Evolutionary conservation across 2,113 vertebrate species (phyloP).

Genomic region (Copsychus sechellarum): DNA sequence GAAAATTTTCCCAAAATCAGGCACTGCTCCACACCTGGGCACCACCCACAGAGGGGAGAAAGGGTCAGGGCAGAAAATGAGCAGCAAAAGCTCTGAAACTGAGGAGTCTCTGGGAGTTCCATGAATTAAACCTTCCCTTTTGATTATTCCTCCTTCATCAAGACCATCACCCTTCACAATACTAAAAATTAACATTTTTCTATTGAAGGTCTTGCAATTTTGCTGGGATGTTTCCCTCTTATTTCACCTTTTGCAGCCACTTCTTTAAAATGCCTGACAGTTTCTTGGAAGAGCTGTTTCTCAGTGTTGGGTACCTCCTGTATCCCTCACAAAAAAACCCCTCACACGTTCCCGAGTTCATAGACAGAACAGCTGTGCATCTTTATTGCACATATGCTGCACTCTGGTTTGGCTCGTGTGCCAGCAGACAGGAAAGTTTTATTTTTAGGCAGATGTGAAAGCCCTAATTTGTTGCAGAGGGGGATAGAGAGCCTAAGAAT

Average conservation of each 20-base stretch:
- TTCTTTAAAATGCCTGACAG: background rate
- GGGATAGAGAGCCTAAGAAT: slow-evolving; percentile 53
- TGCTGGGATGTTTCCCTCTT: background rate
- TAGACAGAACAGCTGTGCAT: slow-evolving; percentile 67
- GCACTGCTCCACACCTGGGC: background rate
- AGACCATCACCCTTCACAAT: background rate
- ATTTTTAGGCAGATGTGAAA: slow-evolving; percentile 73
- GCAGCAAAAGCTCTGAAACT: background rate
- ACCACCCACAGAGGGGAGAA: background rate
- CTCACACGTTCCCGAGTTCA: background rate
- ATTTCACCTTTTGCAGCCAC: background rate
- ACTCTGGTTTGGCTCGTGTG: slow-evolving; percentile 43
- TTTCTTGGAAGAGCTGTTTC: background rate
- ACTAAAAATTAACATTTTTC: background rate
- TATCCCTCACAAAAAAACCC: background rate
- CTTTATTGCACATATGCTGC: slow-evolving; percentile 66
- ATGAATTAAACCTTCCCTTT: background rate
- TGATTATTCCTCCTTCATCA: background rate
- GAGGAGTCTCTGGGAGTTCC: fast-evolving
- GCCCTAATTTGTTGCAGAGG: slow-evolving; percentile 68
- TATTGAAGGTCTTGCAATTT: background rate
- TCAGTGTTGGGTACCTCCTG: background rate
- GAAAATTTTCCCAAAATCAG: background rate
- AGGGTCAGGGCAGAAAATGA: background rate
- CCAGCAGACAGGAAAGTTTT: slow-evolving; percentile 69